A percentile compares a stretch with the other conserved stretches of the same genome.
These are phyloP conservation scores for Stenolophus ochropezus DNA, from an alignment of 2,888 invertebrate species.

Conservation along the genomic window DNA sequence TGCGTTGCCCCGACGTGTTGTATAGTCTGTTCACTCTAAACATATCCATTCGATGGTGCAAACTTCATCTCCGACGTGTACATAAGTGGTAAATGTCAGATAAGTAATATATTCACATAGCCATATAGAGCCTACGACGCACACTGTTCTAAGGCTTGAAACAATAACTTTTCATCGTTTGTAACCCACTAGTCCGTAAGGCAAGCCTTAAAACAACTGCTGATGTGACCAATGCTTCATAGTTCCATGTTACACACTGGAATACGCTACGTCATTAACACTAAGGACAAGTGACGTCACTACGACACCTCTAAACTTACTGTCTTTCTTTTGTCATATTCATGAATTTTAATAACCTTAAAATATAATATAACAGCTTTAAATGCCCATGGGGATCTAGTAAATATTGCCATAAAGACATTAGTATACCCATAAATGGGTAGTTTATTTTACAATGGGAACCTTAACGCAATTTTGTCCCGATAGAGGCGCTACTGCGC, in stretches of 20 bases:
- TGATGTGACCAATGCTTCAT: conserved; percentile 39
- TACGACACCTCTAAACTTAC: no score
- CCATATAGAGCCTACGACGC: background rate
- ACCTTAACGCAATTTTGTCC: no score
- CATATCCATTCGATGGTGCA: conserved; percentile 73
- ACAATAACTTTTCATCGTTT: conserved; percentile 26
- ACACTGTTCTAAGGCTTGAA: conserved; percentile 21
- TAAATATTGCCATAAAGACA: no score
- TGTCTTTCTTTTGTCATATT: no score
- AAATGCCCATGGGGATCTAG: no score
- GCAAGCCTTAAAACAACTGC: conserved; percentile 40
- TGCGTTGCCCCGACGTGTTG: conserved; percentile 32
- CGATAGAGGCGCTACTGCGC: no score
- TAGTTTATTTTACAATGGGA: no score
- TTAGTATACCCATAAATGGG: no score
- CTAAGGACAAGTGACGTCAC: background rate
- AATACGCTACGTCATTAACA: background rate
- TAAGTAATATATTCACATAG: conserved; percentile 33
- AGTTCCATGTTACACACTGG: background rate
- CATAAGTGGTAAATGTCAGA: conserved; percentile 57
- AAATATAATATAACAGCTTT: no score
- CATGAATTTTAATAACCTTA: no score
- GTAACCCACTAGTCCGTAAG: conserved; percentile 12
- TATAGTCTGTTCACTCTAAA: conserved; percentile 67
- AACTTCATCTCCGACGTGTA: conserved; percentile 64